A percentile compares a stretch with the other conserved stretches of the same genome.
phyloP scores from a whole-genome alignment of 2,888 invertebrate species.

The Aelia acuminata region DNA sequence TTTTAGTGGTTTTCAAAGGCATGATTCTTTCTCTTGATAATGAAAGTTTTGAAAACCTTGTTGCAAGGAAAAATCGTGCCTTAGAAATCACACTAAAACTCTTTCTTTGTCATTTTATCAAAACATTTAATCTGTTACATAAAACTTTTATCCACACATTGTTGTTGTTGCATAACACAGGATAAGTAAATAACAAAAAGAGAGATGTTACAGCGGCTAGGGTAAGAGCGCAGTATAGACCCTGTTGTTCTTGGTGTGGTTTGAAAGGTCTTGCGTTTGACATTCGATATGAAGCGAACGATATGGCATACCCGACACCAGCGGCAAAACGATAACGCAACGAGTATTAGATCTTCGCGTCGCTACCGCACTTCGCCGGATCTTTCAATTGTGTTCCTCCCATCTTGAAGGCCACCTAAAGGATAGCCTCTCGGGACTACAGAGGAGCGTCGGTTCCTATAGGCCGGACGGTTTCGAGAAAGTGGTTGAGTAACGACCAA shows the following conservation, averaged over 20 bases:
- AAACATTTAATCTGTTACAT: no score
- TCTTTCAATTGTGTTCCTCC: background rate
- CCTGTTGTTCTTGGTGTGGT: background rate
- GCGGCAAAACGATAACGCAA: constrained; percentile 1
- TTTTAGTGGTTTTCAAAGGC: no score
- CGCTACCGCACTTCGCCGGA: background rate
- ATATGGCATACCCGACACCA: background rate
- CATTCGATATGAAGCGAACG: constrained; percentile 18
- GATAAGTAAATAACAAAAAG: background rate
- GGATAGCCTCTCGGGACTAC: background rate
- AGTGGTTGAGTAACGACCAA: constrained; percentile 18
- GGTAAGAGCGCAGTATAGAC: background rate
- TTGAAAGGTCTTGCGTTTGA: constrained; percentile 21
- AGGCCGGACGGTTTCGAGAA: background rate
- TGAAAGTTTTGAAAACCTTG: no score
- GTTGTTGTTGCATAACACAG: background rate
- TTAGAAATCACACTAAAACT: no score
- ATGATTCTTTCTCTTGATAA: no score
- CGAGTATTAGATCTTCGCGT: background rate
- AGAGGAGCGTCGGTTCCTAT: background rate
- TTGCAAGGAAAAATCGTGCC: no score
- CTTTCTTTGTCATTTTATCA: no score
- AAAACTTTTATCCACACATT: no score
- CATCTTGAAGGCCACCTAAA: background rate
- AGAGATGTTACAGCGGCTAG: background rate